These are phyloP conservation scores for Drosophila nigricruria DNA, from an alignment of 2,888 invertebrate genomes.

Conservation along the genomic window DNA sequence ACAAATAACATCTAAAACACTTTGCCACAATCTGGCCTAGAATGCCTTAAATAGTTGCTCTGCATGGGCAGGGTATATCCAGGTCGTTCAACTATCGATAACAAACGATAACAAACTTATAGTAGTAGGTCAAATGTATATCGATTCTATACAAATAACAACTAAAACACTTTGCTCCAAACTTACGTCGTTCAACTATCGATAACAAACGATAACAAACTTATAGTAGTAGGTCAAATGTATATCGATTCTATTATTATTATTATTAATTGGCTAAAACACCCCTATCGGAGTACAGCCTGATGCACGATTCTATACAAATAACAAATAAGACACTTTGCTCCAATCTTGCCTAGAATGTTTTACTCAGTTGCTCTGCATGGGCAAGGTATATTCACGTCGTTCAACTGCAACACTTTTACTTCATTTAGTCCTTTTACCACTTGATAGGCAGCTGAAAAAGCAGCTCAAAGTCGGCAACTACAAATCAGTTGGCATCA, in stretches of 20 bases:
- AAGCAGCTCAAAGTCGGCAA: neutral
- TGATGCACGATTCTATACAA: neutral
- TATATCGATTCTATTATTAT: neutral
- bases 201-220: neutral
- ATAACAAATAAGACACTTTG: neutral
- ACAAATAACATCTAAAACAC: neutral
- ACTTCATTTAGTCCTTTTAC: neutral
- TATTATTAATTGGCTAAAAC: too few relatives aligned
- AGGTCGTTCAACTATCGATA: too few relatives aligned
- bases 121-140: too few relatives aligned
- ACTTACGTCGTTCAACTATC: too few relatives aligned
- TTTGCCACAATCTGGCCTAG: neutral
- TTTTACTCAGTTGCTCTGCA: neutral
- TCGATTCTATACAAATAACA: neutral
- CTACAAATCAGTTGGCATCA: conserved; percentile 7
- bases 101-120: neutral
- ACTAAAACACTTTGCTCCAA: neutral
- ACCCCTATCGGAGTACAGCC: too few relatives aligned
- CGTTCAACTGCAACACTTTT: neutral
- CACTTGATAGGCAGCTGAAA: neutral
- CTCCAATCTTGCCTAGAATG: neutral
- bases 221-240: neutral
- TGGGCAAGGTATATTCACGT: neutral
- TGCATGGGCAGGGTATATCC: too few relatives aligned
- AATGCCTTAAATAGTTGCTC: neutral